Evolutionary conservation across 2,797 vertebrate genomes (phyloP), one percentile per base, ranked within the genome.

Genomic region (Bucorvus abyssinicus): DNA sequence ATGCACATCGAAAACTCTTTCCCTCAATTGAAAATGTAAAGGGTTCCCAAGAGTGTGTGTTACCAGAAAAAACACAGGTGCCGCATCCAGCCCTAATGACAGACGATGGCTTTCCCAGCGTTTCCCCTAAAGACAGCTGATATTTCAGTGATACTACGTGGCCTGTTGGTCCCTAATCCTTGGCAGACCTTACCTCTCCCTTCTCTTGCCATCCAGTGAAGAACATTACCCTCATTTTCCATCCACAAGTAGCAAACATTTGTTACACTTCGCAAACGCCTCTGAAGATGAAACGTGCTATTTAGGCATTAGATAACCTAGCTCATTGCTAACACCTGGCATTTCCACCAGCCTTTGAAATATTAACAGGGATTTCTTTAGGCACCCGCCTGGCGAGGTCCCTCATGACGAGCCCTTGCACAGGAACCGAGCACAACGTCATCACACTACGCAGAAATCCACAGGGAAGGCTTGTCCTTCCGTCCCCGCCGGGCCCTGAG

Each of bases 301-400:
- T 9, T 22, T 8, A 29, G 40, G 47, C 14, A 21, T 21, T 12
- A 42, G 12, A 36, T 1, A 38, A 40, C 12, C 15, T 2, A 20
- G 14, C 21, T 12, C 5, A 3, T 4, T 1, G 22, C 36, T 36
- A 60, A 29, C 0, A 3, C 1, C 0, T 0, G 0, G 5, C 34
- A 4, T 20, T 73, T 80, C 68, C 16, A 2, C n/a, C 3, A 13
- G 14, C 36, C 24, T 56, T 30, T 23, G 18, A 67, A 61, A 36
- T 22, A 56, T 1, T 4, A 32, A 32, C 0, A 2, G 12, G 9
- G 40, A 40, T 19, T 15, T 47, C 34, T 63, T 50, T 10, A 64
- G 56, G 20, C 21, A 12, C 27, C 19, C 1, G 14, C 29, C 36
- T 24, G 57, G n/a, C 8, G 44, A 60, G 7, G 10, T 45, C 20